Base-by-base conservation (phyloP, 1,140 invertebrate species). In the Choristoneura fumiferana region DNA sequence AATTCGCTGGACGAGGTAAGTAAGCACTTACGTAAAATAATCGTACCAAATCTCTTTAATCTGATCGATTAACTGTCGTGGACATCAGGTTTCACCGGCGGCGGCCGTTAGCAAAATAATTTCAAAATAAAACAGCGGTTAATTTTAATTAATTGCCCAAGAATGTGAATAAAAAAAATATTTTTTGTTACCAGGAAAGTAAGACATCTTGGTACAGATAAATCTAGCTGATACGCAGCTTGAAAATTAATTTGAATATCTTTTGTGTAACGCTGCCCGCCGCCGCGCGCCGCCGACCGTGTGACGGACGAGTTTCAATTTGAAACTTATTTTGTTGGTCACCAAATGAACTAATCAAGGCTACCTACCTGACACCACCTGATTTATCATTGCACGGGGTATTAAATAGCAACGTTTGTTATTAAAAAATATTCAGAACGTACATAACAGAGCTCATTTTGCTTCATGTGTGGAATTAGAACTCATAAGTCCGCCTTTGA, bases 231-330 rank as follows among this genome's bases (percentile, higher is more conserved):
- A 18, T 49, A 29, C 18, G 4, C 10, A 4, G 29, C 18, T 49
- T 29, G 43, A 49, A 13, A 49, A 49, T 22, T 29, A 49, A 45
- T 49, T 13, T 49, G 18, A 49, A 49, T 43, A 43, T 33, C 15
- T 22, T 45, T 45, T 29, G 43, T 43, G 40, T 49, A 49, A 49
- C 22, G 14, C 22, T 49, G 43, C 43, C 40, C n/a, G 52, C 33
- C 12, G 2, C 53, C 29, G 60, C 45, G 69, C 67, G 40, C 55
- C 55, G 49, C 55, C 37, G 54, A 69, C 62, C 73, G 65, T 75
- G 62, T 55, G 74, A 81, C 78, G 58, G 15, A 36, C 33, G 33
- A 59, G 73, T 76, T 69, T 72, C 63, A 81, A 83, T 62, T 79
- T 73, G 75, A 84, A 67, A 78, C 78, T 70, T 58, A 38, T 35